Conservation (phyloP, 1,140 invertebrate species). For the Delia radicum region DNA sequence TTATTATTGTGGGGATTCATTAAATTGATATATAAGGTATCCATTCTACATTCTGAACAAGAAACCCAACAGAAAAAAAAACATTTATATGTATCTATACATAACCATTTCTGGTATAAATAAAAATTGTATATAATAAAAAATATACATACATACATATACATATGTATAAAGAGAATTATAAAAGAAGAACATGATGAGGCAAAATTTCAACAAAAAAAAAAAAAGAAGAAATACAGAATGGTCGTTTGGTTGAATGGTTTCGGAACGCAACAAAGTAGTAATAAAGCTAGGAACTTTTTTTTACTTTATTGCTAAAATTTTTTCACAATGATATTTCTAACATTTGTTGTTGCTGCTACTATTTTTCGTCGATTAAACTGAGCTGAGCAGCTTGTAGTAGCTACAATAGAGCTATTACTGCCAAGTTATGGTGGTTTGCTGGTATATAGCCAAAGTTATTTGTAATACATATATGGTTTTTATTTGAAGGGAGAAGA, state of each 20-base stretch:
- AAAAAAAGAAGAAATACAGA: not conserved
- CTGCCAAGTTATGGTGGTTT: not conserved
- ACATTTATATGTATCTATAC: not conserved
- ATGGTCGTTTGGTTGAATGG: not conserved
- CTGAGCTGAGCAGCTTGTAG: not conserved
- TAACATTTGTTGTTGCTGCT: not conserved
- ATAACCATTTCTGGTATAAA: not conserved
- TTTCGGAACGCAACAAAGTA: not conserved
- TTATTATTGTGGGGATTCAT: slow-evolving; percentile 17
- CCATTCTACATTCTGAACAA: too few relatives aligned
- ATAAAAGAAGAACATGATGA: not conserved
- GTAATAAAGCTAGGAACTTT: not conserved
- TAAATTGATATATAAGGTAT: slow-evolving; percentile 5
- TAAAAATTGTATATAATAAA: not conserved
- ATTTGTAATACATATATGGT: not conserved
- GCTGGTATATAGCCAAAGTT: not conserved
- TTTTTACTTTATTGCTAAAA: not conserved
- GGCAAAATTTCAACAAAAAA: not conserved
- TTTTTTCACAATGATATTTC: not conserved
- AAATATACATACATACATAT: not conserved
- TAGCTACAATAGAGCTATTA: not conserved
- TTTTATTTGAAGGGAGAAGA: too few relatives aligned
- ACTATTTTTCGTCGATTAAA: not conserved
- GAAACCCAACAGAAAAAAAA: too few relatives aligned
- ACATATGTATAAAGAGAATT: not conserved